phyloP scores from a whole-genome alignment of 2,797 vertebrate genomes.

The Caiman crocodilus region DNA sequence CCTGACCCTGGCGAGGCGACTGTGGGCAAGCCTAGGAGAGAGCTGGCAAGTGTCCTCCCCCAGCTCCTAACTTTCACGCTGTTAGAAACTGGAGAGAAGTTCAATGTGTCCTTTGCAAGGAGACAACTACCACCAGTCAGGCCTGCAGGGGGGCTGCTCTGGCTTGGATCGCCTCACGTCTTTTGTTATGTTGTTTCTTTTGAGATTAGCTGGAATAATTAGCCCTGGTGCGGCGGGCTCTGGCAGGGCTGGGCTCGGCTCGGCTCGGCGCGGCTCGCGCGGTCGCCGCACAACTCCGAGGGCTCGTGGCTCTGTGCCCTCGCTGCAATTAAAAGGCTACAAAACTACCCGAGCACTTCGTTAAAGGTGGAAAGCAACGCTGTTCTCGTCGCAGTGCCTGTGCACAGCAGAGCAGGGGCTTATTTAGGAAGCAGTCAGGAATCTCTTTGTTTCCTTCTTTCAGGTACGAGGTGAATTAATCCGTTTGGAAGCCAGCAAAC shows the following conservation, averaged over 20 bases:
- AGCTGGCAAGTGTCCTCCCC: background rate
- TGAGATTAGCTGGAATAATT: slow-evolving; percentile 19
- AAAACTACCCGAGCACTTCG: slow-evolving; percentile 40
- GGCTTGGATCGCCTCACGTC: slow-evolving; percentile 18
- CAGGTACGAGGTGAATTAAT: slow-evolving; percentile 87
- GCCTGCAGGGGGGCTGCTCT: background rate
- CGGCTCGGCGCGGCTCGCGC: background rate
- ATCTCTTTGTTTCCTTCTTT: slow-evolving; percentile 76
- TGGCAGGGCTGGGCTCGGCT: fast-evolving
- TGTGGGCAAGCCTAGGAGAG: background rate
- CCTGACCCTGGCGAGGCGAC: background rate
- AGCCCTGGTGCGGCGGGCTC: background rate
- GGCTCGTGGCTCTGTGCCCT: background rate
- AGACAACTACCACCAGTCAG: slow-evolving; percentile 9
- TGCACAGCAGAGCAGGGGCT: slow-evolving; percentile 1
- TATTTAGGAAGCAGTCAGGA: slow-evolving; percentile 22
- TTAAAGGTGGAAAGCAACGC: slow-evolving; percentile 18
- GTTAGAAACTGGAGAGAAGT: slow-evolving; percentile 32
- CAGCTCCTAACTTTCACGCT: background rate
- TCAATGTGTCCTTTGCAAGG: background rate
- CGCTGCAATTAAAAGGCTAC: slow-evolving; percentile 22
- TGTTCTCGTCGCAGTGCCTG: background rate
- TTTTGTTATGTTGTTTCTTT: slow-evolving; percentile 14
- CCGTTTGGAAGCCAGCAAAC: slow-evolving; percentile 76
- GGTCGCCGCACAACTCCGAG: slow-evolving; percentile 42